Evolutionary conservation across 2,797 vertebrate genomes (phyloP).

Genomic region (Cyprinodon diabolis): DNA sequence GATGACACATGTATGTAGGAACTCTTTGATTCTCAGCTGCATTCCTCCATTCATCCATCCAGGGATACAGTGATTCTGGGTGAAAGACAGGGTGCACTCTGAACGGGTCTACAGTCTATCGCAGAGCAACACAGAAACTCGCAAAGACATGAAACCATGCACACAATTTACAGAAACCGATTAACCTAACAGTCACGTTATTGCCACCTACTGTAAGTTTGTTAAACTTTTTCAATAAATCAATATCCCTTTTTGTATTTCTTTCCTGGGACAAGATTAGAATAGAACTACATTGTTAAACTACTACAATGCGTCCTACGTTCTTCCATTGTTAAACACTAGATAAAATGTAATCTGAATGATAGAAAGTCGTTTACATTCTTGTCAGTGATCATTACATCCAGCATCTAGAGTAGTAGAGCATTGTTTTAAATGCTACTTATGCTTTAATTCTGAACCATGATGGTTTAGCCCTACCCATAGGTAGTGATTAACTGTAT

Average conservation of each 20-base stretch:
- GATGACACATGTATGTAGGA: background rate
- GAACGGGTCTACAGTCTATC: too few species aligned
- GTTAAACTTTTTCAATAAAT: constrained; percentile 3
- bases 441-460: background rate
- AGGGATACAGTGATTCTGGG: too few species aligned
- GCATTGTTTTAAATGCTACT: too few species aligned
- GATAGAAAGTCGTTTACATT: background rate
- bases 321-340: background rate
- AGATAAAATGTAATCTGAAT: background rate
- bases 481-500: constrained; percentile 11
- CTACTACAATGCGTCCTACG: background rate
- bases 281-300: background rate
- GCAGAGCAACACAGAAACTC: too few species aligned
- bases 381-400: background rate
- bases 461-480: background rate
- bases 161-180: too few species aligned
- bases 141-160: too few species aligned
- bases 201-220: background rate
- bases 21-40: background rate
- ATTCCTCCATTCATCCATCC: too few species aligned
- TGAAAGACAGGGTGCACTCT: too few species aligned
- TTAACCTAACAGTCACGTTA: too few species aligned
- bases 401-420: background rate
- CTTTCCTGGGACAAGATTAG: background rate
- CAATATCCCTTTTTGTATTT: background rate